phyloP scores from a whole-genome alignment of 2,113 vertebrate species.

The Telmatochromis brichardi region DNA sequence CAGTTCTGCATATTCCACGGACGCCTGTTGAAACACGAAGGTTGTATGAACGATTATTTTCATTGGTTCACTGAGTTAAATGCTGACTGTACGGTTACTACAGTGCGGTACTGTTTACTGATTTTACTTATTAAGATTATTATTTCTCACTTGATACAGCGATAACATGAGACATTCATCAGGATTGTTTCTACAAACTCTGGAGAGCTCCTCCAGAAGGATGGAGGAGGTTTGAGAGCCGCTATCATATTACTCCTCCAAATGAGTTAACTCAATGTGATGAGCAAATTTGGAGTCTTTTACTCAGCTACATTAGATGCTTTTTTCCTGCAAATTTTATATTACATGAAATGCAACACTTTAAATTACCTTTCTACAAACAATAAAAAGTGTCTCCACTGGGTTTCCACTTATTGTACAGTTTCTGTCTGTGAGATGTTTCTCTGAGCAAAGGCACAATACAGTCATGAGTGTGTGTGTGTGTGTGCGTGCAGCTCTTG shows the following conservation, averaged over 20 bases:
- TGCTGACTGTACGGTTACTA: neutral
- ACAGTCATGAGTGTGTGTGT: neutral
- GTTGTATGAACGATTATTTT: neutral
- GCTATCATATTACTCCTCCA: neutral
- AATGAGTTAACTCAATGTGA: neutral
- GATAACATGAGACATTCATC: neutral
- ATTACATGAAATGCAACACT: neutral
- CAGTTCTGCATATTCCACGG: slow-evolving; percentile 64
- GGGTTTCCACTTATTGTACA: neutral
- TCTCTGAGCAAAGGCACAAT: neutral
- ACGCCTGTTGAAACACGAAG: slow-evolving; percentile 15
- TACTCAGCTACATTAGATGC: neutral
- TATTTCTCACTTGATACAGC: neutral
- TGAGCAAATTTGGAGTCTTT: neutral
- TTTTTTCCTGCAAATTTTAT: neutral
- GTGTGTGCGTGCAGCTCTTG: neutral
- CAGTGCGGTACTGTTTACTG: neutral
- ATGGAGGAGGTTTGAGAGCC: neutral
- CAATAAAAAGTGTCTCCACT: neutral
- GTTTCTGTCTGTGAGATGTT: neutral
- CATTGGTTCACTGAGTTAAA: neutral
- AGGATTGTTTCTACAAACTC: neutral
- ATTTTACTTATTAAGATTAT: neutral
- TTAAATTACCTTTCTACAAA: neutral
- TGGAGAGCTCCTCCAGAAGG: neutral